Conservation (phyloP, 2,888 invertebrate genomes). For the Dicranocentrus wangi region DNA sequence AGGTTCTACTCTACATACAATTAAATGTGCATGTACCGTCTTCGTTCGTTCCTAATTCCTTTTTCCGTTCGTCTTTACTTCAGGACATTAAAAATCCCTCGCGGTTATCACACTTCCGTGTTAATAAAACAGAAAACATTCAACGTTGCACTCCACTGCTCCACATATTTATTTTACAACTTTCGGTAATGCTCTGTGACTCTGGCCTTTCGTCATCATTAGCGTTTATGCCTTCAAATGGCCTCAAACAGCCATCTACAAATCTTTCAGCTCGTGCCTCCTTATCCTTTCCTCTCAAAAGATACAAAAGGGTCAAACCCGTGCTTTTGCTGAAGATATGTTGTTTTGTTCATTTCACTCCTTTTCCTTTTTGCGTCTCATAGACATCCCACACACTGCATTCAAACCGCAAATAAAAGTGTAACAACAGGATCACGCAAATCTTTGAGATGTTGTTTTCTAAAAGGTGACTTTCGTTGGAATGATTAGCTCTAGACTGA, state of each 20-base stretch:
- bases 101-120: constrained; percentile 24
- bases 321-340: no score
- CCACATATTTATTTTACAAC: background rate
- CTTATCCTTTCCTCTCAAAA: constrained; percentile 16
- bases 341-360: background rate
- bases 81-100: no score
- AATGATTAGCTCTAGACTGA: no score
- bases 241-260: background rate
- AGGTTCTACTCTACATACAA: no score
- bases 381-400: no score
- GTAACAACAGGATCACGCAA: no score
- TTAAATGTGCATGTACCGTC: no score
- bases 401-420: no score
- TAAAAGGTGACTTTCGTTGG: no score
- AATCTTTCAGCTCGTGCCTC: background rate
- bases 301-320: constrained; percentile 23
- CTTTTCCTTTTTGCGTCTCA: background rate
- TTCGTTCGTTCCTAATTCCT: no score
- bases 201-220: constrained; percentile 13
- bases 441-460: no score
- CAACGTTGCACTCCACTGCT: background rate
- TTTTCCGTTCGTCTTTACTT: no score
- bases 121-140: background rate
- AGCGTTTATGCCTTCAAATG: background rate
- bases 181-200: background rate